Evolutionary conservation across 2,113 vertebrate species (phyloP), one percentile per base, ranked within the genome.

Genomic region (Merops nubicus): DNA sequence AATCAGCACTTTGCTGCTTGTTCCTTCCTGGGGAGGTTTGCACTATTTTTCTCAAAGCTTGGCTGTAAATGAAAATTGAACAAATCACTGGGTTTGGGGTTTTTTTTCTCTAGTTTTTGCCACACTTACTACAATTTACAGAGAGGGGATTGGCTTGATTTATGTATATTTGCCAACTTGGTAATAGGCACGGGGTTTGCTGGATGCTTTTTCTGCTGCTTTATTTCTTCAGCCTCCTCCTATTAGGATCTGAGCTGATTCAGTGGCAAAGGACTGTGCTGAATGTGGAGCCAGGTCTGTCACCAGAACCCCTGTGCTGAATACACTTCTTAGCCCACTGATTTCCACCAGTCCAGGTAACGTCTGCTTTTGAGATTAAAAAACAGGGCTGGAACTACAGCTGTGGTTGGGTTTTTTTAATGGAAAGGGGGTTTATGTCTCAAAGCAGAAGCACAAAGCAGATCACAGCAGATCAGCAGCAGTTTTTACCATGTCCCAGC

Each of bases 41-140:
- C 51, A 72, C n/a, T n/a, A n/a, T n/a, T 85, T 87, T 95, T 84
- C 29, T 74, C n/a, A 91, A 83, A 78, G 28, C 12, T 64, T 65
- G 28, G 21, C 36, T 82, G 11, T 53, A 85, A 63, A 75, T 68
- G 23, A 85, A 59, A 56, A 47, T 16, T 43, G 43, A 16, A 16
- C 12, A 43, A 16, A 13, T 43, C 12, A 12, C 16, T 43, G 12
- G 43, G 43, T 43, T 43, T 12, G n/a, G 40, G 13, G 1, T 25
- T 60, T 43, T 68, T 76, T 60, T 43, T 68, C 73, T 47, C 33
- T 70, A 40, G 26, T 64, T 84, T 84, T 74, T 54, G 43, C 45
- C 74, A 18, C 73, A 28, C 31, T 77, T 74, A 20, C 1, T 84
- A 4, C 38, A 36, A 23, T 59, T 80, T 67, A n/a, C 54, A 72